Percentiles rank a stretch among this genome's conserved stretches.
Evolutionary conservation across 2,888 invertebrate species (phyloP).

Genomic region (Linyphia triangularis): DNA sequence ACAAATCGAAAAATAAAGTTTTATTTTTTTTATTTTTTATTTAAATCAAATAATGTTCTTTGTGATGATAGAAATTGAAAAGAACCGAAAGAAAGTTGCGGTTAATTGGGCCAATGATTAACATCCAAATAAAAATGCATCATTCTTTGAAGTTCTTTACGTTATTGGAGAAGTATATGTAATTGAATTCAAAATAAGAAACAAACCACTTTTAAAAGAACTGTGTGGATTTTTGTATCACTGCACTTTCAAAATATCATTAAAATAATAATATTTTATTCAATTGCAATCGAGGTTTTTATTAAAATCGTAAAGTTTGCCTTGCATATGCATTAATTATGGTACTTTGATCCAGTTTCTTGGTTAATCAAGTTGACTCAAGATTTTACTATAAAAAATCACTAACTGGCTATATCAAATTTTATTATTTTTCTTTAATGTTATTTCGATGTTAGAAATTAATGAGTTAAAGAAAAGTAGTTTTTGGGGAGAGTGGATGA

Average conservation of each 20-base stretch:
- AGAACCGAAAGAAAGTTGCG: not conserved
- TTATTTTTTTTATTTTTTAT: not conserved
- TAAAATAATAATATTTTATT: too few species aligned
- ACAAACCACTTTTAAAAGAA: not conserved
- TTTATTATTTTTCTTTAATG: too few species aligned
- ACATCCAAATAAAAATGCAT: not conserved
- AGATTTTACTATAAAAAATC: too few species aligned
- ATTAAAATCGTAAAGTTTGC: not conserved
- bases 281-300: not conserved
- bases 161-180: not conserved
- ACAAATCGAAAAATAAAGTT: not conserved
- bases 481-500: not conserved
- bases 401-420: too few species aligned
- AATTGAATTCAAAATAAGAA: not conserved
- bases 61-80: not conserved
- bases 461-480: too few species aligned
- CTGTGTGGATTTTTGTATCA: too few species aligned
- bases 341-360: constrained; percentile 2
- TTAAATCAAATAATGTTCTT: too few species aligned
- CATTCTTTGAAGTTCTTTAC: not conserved
- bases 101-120: not conserved
- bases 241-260: too few species aligned
- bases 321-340: not conserved
- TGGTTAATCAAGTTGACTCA: not conserved
- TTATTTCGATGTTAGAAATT: too few species aligned